These are phyloP conservation scores for Heterodera schachtii DNA, from an alignment of 1,140 invertebrate species.

Conservation along the genomic window DNA sequence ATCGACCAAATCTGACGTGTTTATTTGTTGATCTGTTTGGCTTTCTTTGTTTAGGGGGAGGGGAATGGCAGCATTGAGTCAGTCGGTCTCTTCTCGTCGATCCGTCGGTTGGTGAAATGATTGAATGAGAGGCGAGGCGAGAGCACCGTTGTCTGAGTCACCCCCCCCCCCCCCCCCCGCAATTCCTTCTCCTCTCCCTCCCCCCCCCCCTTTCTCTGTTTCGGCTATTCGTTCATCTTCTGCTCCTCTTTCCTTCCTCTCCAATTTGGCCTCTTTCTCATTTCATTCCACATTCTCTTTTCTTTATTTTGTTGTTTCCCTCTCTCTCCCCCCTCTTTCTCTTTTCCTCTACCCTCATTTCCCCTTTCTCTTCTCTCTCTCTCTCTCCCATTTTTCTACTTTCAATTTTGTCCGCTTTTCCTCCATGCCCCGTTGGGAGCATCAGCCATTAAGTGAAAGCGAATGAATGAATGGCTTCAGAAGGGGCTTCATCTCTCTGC, in stretches of 20 bases:
- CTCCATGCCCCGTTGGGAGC: no score
- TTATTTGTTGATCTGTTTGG: not conserved
- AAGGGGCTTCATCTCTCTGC: no score
- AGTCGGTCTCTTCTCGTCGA: not conserved
- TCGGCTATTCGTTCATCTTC: no score
- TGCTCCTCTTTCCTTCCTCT: no score
- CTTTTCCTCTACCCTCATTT: not conserved
- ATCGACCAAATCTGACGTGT: not conserved
- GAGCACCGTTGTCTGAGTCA: not conserved
- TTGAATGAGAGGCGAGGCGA: not conserved
- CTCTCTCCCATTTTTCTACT: not conserved
- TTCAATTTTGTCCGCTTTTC: not conserved
- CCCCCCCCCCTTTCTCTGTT: no score
- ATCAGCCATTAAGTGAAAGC: no score
- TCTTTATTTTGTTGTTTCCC: no score
- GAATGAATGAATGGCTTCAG: no score
- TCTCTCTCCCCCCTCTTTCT: no score
- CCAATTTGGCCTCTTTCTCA: no score
- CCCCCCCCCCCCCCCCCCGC: not conserved
- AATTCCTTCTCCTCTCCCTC: not conserved
- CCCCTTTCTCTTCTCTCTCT: not conserved
- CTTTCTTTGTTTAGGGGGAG: not conserved
- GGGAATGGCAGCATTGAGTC: not conserved
- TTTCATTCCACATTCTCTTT: no score
- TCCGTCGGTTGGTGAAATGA: not conserved